Evolutionary conservation across 2,888 invertebrate genomes (phyloP), one percentile per base, ranked within the genome.

Genomic region (Empis livida): DNA sequence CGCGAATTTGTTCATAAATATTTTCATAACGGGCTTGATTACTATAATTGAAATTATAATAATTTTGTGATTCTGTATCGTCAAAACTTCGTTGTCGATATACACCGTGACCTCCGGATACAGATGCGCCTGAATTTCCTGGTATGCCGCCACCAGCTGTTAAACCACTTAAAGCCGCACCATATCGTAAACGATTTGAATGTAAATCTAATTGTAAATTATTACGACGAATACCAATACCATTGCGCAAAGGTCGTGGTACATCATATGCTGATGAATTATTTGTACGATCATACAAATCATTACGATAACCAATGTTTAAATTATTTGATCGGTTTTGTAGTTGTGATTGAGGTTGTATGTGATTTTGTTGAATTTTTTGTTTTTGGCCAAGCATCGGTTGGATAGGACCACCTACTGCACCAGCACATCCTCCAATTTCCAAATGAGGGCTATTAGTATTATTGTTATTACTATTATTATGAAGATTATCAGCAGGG

Each of bases 1-100:
- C 74, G 14, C 72, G 72, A 49, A 75, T 74, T 47, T 73, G 72
- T 55, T 75, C 75, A 57, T 75, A 74, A 46, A 75, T 74, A 51
- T 75, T 72, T 57, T 73, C 74, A 56, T 68, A 63, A 51, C 71
- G 62, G 3, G 61, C 55, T 9, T 59, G 60, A 32, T 46, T 49
- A 30, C 37, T 42, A 50, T 64, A 65, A 41, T 65, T 62, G 30
- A 62, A 54, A 55, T 68, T 67, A 48, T 66, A 64, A 47, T 68
- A 67, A 51, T 69, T 64, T 50, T 61, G 66, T 9, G 70, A 69
- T 54, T 70, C 70, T 1, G 69, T 68, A 47, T 70, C 70, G 47
- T 70, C 70, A 37, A 70, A 70, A 52, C 69, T 70, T 10, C 68
- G 59, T 50, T 70, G 70, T 0, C 67, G 60, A 44, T 61, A 41